Evolutionary conservation across 2,113 vertebrate species (phyloP), one percentile per base, ranked within the genome.

Genomic region (Pao palembangensis): DNA sequence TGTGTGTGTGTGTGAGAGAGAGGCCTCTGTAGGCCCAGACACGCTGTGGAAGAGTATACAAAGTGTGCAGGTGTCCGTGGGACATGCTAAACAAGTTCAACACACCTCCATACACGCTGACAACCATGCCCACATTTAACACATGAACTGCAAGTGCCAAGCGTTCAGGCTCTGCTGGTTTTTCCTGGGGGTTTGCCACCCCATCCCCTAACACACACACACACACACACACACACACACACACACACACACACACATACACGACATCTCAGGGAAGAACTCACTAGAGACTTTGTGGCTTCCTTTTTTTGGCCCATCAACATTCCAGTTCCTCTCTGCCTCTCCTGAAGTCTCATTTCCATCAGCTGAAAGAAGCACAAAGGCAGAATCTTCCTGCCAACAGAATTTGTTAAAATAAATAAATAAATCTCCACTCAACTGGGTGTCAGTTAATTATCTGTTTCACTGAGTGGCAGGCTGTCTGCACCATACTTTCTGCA

Each of bases 111-210:
- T 81, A 86, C 82, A 89, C 66, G 57, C 64, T 82, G 85, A 89
- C 85, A 87, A 86, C 79, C 84, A 82, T 85, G 79, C 79, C 75
- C 73, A 81, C 80, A 80, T 88, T 87, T 86, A 87, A 86, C 87
- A 87, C 85, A 81, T 87, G 84, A 86, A 85, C 81, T 83, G 79
- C 77, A 65, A 55, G 84, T 79, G 83, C 81, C 85, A 85, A 75
- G 53, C 42, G 68, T 86, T 85, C 81, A 87, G 78, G 85, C 76
- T 82, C 85, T 61, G 71, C 61, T 89, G 83, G 71, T 65, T 82
- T 81, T 58, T 81, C 78, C 76, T 67, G 73, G 76, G 68, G 75
- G 71, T 70, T 73, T 64, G 61, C 23, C 0, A 47, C 16, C 55
- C 56, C 46, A 18, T n/a, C 43, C 43, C 16, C 43, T 43, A 44